Evolutionary conservation across 2,113 vertebrate species (phyloP).

Genomic region (Lamprologus lemairii): DNA sequence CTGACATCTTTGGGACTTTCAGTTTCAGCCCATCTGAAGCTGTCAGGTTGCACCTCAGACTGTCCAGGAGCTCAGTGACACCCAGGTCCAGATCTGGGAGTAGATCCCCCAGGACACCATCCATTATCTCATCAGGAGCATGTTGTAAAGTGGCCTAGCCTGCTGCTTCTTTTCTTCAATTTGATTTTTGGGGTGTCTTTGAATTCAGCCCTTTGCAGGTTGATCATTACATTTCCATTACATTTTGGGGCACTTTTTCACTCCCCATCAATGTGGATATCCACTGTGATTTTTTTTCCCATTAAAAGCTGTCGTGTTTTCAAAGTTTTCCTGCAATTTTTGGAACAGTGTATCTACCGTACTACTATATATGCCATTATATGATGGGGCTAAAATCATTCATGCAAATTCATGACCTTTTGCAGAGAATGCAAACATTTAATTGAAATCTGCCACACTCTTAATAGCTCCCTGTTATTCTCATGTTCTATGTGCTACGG

Average conservation of each 20-base stretch:
- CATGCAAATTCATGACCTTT: background rate
- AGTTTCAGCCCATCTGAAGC: background rate
- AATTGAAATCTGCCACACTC: background rate
- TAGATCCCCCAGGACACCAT: background rate
- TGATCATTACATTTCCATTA: background rate
- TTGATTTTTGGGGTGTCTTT: background rate
- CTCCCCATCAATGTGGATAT: background rate
- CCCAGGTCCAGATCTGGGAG: background rate
- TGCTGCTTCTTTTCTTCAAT: background rate
- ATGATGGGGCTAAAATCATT: background rate
- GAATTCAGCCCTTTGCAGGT: background rate
- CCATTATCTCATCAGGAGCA: background rate
- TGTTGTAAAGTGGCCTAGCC: background rate
- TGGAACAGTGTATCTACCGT: background rate
- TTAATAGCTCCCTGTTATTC: background rate
- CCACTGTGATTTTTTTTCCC: background rate
- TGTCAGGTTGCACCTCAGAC: background rate
- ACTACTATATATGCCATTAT: background rate
- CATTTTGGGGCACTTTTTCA: background rate
- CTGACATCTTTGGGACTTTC: background rate
- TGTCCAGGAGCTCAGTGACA: background rate
- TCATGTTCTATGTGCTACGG: background rate
- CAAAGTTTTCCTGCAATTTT: background rate
- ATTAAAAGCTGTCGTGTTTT: accelerated
- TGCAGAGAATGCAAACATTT: background rate